Conservation (phyloP, 2,797 vertebrate species). For the Ptychadena robeensis region DNA sequence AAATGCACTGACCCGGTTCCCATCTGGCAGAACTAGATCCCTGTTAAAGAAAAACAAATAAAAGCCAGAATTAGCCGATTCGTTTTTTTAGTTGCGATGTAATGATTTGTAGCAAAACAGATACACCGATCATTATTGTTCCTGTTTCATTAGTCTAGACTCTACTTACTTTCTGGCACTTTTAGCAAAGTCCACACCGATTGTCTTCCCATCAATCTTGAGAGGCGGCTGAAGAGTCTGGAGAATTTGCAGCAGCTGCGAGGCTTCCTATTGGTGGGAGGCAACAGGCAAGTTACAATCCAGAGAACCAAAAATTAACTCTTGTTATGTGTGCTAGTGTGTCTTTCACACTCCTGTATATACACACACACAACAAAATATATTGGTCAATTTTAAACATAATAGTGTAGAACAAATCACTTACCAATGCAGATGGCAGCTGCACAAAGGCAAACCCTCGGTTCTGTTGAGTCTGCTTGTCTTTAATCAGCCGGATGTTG, state of each 20-base stretch:
- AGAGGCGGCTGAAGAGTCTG: slow-evolving; percentile 94
- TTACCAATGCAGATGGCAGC: slow-evolving; percentile 95
- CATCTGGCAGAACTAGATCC: slow-evolving; percentile 92
- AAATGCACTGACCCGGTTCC: slow-evolving; percentile 94
- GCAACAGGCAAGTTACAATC: background rate
- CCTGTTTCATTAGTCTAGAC: too few species aligned
- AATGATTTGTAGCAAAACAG: too few species aligned
- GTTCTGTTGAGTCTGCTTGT: slow-evolving; percentile 98
- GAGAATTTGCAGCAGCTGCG: slow-evolving; percentile 94
- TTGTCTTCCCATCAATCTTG: slow-evolving; percentile 97
- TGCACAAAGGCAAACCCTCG: slow-evolving; percentile 98
- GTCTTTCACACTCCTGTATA: too few species aligned
- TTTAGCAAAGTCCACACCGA: slow-evolving; percentile 98
- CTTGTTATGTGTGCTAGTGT: too few species aligned
- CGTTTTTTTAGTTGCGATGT: background rate
- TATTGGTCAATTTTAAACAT: too few species aligned
- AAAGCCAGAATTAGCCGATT: background rate
- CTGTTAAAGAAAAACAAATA: slow-evolving; percentile 69
- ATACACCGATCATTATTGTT: too few species aligned
- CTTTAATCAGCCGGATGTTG: slow-evolving; percentile 98
- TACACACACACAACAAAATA: too few species aligned
- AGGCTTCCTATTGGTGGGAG: slow-evolving; percentile 86
- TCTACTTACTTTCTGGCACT: slow-evolving; percentile 94
- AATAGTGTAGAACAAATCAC: slow-evolving; percentile 43
- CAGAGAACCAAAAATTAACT: background rate